Base-by-base conservation (phyloP, 2,888 invertebrate species). In the Hirtodrosophila cameraria region DNA sequence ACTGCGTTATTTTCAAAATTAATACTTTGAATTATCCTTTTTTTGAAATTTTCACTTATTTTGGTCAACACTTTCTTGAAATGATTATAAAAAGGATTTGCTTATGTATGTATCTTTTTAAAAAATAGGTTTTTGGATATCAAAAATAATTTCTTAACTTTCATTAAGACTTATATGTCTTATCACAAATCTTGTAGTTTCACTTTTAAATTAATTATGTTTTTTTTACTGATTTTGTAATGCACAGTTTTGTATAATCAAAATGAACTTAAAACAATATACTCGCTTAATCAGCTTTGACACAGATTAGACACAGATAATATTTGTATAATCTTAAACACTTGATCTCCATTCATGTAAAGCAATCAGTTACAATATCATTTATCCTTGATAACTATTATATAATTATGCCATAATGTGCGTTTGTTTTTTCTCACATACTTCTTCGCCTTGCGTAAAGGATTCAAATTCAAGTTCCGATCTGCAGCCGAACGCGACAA, bases 401-500 rank as follows among this genome's bases (percentile, higher is more conserved):
- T 43, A 9, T 43, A 12, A 11, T 5, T 54, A 49, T 49, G 66
- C 43, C 52, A 64, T 11, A 28, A 12, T 28, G 7, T 31, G 20
- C 6, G 5, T 20, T 28, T 31, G 8, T 11, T 18, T 39, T 36
- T 48, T 31, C 28, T 27, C 54, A 59, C 78, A 65, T 85, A 86
- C 80, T 86, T 81, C 76, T 80, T 75, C 72, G 70, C 73, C 61
- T 79, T 60, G 65, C 45, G 49, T 63, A 15, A 45, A 65, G 64
- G 69, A 66, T 62, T 59, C 62, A 71, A 83, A 23, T 59, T 16
- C 57, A 53, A 63, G 54, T 80, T 75, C 76, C 87, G 79, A 79
- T 74, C 77, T 84, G 80, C 88, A 87, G 87, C 90, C 89, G 90
- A 89, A 85, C 90, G 87, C 90, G 89, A 81, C 90, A 88, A 90